phyloP scores from a whole-genome alignment of 2,113 vertebrate genomes.

The Upupa epops region DNA sequence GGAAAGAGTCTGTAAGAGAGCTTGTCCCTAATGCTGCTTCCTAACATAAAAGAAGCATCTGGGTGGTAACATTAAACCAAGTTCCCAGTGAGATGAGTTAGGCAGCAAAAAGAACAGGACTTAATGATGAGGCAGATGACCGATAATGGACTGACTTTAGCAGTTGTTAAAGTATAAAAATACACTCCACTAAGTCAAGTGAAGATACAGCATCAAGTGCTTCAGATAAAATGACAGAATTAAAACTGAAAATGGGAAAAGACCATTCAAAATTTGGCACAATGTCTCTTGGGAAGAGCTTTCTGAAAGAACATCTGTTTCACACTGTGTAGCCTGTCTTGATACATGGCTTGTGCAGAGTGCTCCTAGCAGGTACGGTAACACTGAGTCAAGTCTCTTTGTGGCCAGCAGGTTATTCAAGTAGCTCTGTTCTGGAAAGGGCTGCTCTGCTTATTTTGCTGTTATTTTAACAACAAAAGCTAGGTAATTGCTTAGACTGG shows the following conservation, averaged over 20 bases:
- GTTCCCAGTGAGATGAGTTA: background rate
- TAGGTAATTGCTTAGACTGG: background rate
- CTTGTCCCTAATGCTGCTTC: rapidly evolving
- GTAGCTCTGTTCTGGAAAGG: background rate
- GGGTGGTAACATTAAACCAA: background rate
- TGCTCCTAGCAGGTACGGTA: background rate
- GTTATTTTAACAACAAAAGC: background rate
- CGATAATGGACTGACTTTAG: background rate
- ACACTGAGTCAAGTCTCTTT: background rate
- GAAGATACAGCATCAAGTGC: background rate
- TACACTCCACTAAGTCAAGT: background rate
- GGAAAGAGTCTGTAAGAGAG: background rate
- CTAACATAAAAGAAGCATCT: background rate
- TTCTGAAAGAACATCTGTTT: too few species aligned
- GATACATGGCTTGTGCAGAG: background rate
- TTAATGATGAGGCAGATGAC: background rate
- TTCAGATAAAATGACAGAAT: background rate
- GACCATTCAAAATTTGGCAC: background rate
- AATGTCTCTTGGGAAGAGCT: too few species aligned
- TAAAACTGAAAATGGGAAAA: background rate
- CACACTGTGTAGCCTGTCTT: too few species aligned
- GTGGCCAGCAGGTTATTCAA: background rate
- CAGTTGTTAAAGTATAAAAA: background rate
- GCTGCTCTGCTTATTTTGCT: background rate
- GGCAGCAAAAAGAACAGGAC: background rate